Evolutionary conservation across 2,797 vertebrate genomes (phyloP).

Genomic region (Ammospiza maritima): DNA sequence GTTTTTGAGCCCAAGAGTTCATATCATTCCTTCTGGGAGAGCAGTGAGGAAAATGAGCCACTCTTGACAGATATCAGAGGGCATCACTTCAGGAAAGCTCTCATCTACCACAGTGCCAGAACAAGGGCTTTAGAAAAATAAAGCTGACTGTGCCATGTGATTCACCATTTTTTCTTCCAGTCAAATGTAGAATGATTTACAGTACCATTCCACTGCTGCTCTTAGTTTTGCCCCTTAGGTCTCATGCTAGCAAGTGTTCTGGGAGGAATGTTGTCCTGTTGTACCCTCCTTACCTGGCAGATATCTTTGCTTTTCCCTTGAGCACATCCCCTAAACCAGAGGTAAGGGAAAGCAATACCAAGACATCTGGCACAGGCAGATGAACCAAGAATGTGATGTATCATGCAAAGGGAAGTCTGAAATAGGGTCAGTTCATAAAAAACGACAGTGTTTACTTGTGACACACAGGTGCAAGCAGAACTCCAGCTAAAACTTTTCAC

Average conservation of each 20-base stretch:
- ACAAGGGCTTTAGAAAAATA: neutral
- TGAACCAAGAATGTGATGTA: fast-evolving
- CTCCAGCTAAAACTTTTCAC: neutral
- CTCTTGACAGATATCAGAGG: neutral
- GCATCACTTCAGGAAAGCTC: neutral
- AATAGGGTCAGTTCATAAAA: neutral
- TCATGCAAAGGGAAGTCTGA: neutral
- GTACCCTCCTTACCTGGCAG: fast-evolving
- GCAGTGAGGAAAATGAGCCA: neutral
- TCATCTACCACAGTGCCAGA: neutral
- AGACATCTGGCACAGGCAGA: neutral
- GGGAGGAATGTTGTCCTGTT: fast-evolving
- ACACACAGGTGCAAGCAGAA: neutral
- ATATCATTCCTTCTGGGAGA: neutral
- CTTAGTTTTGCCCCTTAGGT: neutral
- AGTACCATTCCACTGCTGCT: neutral
- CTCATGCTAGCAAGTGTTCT: neutral
- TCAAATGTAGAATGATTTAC: neutral
- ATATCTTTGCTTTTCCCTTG: neutral
- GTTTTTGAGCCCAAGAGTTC: neutral
- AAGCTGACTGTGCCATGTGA: neutral
- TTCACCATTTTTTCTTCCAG: neutral
- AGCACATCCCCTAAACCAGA: fast-evolving
- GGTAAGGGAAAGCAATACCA: neutral
- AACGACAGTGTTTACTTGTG: neutral